phyloP scores from a whole-genome alignment of 2,888 invertebrate species.

The Cephalotes varians region DNA sequence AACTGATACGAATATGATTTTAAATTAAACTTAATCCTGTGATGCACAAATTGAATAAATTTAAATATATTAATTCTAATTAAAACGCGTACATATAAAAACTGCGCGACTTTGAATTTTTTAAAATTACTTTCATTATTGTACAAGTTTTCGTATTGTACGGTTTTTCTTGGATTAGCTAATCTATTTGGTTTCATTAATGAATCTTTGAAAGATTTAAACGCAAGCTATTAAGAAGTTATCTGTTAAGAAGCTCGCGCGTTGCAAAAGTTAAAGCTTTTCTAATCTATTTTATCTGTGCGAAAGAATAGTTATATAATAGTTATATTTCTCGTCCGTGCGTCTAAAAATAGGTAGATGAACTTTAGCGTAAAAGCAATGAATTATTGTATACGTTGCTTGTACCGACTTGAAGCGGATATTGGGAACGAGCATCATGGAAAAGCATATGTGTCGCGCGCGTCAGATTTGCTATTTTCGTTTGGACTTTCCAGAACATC shows the following conservation, averaged over 20 bases:
- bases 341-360: conserved; percentile 34
- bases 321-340: conserved; percentile 52
- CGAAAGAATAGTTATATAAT: conserved; percentile 54
- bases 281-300: conserved; percentile 40
- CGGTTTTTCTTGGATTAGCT: background rate
- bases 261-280: background rate
- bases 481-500: conserved; percentile 68
- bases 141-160: background rate
- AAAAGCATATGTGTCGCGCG: conserved; percentile 61
- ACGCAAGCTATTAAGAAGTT: background rate
- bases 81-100: background rate
- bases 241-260: background rate
- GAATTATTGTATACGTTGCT: conserved; percentile 53
- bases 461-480: conserved; percentile 71
- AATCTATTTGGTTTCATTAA: background rate
- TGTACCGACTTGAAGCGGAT: conserved; percentile 40
- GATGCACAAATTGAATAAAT: background rate
- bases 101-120: background rate
- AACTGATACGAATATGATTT: background rate
- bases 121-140: background rate
- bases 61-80: background rate
- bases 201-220: background rate
- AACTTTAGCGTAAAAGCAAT: conserved; percentile 43
- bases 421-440: conserved; percentile 47
- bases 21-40: background rate